Evolutionary conservation across 1,140 invertebrate genomes (phyloP), one percentile per base, ranked within the genome.

Genomic region (Conus betulinus): DNA sequence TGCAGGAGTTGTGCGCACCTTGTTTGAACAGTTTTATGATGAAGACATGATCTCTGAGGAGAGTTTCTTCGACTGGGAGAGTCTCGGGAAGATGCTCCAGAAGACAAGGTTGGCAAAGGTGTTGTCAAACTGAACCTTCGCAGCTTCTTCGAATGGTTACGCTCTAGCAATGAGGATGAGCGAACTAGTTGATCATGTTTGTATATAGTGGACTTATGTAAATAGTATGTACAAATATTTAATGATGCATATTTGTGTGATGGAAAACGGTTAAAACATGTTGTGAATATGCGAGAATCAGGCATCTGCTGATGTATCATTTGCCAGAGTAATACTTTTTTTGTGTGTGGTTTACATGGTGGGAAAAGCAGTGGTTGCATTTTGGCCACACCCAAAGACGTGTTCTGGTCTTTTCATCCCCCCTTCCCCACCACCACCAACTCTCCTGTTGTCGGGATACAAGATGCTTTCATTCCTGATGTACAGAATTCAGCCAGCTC

Each of bases 21-120:
- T 96, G 88, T 96, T 97, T 93, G 95, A 96, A 81, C 93, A 93
- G 23, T 93, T 97, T 23, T 96, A 95, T 87, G 96, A 97, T 89
- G 95, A 96, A 88, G 96, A 96, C 90, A 93, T 97, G 83, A 96
- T 97, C 90, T 96, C 96, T 79, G 96, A 96, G 90, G 96, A 97
- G 88, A 96, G 96, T 83, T 97, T 97, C 91, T 92, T 96, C 67
- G 94, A 96, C 82, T 97, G 97, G 97, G 95, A 96, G 89, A 96
- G 89, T 93, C 92, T 7, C 95, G 94, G 91, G 92, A 95, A 20
- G 96, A 96, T 87, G 94, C 96, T 20, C 92, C 94, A 0, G 96
- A 96, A 91, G 94, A 95, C 39, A 95, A 96, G 85, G 76, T 78
- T 8, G 96, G 96, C 60, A 96, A 97, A 92, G 96, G 95, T 20